A percentile compares a stretch with the other conserved stretches of the same genome.
Evolutionary conservation across 2,888 invertebrate genomes (phyloP).

Genomic region (Parascotia fuliginaria): DNA sequence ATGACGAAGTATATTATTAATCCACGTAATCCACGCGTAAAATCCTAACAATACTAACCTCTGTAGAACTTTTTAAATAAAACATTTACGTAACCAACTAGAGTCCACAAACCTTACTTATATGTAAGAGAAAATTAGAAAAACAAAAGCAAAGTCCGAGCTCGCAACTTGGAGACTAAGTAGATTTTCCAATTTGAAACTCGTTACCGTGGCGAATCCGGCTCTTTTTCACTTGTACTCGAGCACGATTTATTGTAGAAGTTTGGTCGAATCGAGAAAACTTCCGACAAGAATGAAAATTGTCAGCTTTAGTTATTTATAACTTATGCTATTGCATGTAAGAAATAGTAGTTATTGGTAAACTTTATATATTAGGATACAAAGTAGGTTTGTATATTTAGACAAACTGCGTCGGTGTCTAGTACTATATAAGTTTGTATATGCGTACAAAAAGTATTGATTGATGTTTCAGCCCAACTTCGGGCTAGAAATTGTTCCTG

Average conservation of each 20-base stretch:
- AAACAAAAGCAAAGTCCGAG: slow-evolving; percentile 36
- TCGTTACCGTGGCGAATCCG: slow-evolving; percentile 58
- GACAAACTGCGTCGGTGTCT: too few relatives aligned
- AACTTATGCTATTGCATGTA: slow-evolving; percentile 13
- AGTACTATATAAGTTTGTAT: too few relatives aligned
- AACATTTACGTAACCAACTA: background rate
- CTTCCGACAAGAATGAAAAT: slow-evolving; percentile 59
- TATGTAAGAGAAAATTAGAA: slow-evolving; percentile 52
- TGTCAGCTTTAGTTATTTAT: slow-evolving; percentile 64
- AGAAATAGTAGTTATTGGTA: too few relatives aligned
- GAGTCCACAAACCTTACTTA: slow-evolving; percentile 10
- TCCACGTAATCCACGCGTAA: background rate
- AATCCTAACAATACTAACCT: background rate
- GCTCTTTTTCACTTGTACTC: slow-evolving; percentile 71
- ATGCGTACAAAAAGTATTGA: too few relatives aligned
- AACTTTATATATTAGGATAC: too few relatives aligned
- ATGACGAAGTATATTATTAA: too few relatives aligned
- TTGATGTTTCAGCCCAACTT: too few relatives aligned
- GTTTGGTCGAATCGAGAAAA: slow-evolving; percentile 50
- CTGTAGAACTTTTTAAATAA: background rate
- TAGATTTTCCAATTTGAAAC: slow-evolving; percentile 79
- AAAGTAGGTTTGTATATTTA: too few relatives aligned
- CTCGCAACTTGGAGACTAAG: slow-evolving; percentile 55
- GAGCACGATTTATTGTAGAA: slow-evolving; percentile 68
- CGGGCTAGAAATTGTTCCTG: too few relatives aligned